Base-by-base conservation (phyloP, 2,113 vertebrate genomes). In the Guaruba guarouba region DNA sequence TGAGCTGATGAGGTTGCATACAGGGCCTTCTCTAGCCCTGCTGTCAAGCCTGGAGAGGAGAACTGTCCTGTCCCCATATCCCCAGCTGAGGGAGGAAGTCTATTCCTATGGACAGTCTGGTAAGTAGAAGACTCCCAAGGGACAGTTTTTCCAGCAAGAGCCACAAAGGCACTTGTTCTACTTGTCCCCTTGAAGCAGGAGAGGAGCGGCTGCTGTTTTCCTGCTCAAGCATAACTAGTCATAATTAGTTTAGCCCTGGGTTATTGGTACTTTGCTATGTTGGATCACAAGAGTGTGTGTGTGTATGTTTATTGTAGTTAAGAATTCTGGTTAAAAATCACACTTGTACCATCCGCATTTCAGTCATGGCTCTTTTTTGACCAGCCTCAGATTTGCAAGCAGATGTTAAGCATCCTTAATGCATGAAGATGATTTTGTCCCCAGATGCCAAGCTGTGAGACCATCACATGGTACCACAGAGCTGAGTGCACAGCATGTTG, bases 241-340 rank as follows among this genome's bases (percentile, higher is more conserved):
- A 8, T 88, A 88, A 94, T 88, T 81, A 96, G 64, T 93, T 93
- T 88, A 93, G 82, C 76, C 73, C 74, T 93, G 74, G 76, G 82
- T 94, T 81, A 41, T 82, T 73, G 70, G 57, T 86, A 57, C 70
- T 82, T 66, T 33, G 55, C 83, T n/a, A 25, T 52, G 31, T 44
- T 22, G 46, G 69, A 67, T 71, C 29, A n/a, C 19, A 75, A 59
- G 73, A 8, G 8, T 4, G 2, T 15, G 29, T 24, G 44, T 8
- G 39, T 5, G 19, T 43, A 1, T 13, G 29, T 35, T 91, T 35
- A 73, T 41, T 7, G 0, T 5, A 37, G 78, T 74, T 37, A 78
- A 80, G 73, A 55, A 75, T 74, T 63, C n/a, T 29, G 63, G 24
- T 95, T 76, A 70, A 67, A 88, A 87, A 49, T 69, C 79, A 39